Percentiles rank a stretch among this genome's conserved stretches.
Evolutionary conservation across 2,888 invertebrate species (phyloP).

Genomic region (Scaptomyza flava): DNA sequence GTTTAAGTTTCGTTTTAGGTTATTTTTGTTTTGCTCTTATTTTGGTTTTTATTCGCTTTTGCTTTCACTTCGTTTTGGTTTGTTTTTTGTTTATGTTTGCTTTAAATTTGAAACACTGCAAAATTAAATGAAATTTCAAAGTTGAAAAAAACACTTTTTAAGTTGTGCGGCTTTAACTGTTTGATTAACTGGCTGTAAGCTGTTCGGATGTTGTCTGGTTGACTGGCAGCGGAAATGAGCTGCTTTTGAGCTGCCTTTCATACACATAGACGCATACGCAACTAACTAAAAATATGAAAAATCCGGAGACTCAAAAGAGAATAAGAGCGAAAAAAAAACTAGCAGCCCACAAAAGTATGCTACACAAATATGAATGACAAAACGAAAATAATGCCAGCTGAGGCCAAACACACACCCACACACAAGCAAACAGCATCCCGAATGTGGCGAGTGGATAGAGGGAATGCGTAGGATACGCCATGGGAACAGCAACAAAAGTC

Average conservation of each 20-base stretch:
- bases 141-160: slow-evolving; percentile 25
- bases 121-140: slow-evolving; percentile 34
- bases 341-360: slow-evolving; percentile 51
- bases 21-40: slow-evolving; percentile 19
- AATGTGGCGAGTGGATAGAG: no score
- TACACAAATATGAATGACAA: slow-evolving; percentile 63
- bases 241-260: slow-evolving; percentile 32
- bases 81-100: slow-evolving; percentile 35
- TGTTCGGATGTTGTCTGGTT: slow-evolving; percentile 8
- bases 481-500: slow-evolving; percentile 46
- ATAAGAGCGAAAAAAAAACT: slow-evolving; percentile 28
- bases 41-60: slow-evolving; percentile 34
- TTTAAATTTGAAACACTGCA: slow-evolving; percentile 52
- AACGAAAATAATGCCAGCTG: slow-evolving; percentile 55
- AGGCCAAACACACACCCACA: neutral
- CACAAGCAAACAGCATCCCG: slow-evolving; percentile 18
- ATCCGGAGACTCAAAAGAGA: slow-evolving; percentile 2
- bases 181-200: neutral
- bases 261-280: slow-evolving; percentile 12
- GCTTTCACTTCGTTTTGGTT: slow-evolving; percentile 14
- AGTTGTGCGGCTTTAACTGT: slow-evolving; percentile 23
- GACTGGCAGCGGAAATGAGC: slow-evolving; percentile 66
- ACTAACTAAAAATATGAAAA: slow-evolving; percentile 35
- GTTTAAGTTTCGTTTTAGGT: slow-evolving; percentile 72
- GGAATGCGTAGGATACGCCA: neutral